phyloP scores from a whole-genome alignment of 2,797 vertebrate genomes.

The Phylloscopus collybita region DNA sequence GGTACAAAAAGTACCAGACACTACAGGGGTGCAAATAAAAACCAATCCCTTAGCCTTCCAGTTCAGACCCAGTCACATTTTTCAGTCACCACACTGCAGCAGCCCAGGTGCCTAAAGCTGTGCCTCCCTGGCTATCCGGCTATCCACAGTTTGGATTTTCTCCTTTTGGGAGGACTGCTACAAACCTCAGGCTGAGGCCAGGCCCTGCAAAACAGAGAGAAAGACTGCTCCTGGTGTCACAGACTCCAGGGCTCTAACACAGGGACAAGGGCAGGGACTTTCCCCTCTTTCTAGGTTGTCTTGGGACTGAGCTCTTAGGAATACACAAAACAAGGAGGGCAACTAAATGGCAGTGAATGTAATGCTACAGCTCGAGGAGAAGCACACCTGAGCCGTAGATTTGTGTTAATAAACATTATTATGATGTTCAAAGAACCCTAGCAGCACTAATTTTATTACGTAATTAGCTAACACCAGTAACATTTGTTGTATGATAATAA shows the following conservation, averaged over 20 bases:
- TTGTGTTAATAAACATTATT: neutral
- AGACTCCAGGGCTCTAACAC: neutral
- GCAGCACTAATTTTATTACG: neutral
- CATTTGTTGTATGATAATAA: neutral
- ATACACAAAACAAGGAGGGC: neutral
- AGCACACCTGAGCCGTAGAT: neutral
- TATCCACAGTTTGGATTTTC: neutral
- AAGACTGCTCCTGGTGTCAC: fast-evolving
- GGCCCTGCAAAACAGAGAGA: neutral
- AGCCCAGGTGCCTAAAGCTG: neutral
- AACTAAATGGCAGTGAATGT: fast-evolving
- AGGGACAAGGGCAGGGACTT: neutral
- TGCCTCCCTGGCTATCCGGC: neutral
- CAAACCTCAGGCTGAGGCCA: neutral
- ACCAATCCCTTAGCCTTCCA: neutral
- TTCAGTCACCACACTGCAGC: neutral
- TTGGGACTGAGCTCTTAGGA: neutral
- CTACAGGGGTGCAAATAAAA: neutral
- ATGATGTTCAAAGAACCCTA: neutral
- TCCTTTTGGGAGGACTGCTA: neutral
- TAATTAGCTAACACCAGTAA: neutral
- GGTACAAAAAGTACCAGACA: neutral
- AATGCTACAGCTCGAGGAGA: neutral
- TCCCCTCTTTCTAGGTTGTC: neutral
- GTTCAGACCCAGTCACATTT: fast-evolving